phyloP scores from a whole-genome alignment of 2,797 vertebrate genomes.

The Tenualosa ilisha region DNA sequence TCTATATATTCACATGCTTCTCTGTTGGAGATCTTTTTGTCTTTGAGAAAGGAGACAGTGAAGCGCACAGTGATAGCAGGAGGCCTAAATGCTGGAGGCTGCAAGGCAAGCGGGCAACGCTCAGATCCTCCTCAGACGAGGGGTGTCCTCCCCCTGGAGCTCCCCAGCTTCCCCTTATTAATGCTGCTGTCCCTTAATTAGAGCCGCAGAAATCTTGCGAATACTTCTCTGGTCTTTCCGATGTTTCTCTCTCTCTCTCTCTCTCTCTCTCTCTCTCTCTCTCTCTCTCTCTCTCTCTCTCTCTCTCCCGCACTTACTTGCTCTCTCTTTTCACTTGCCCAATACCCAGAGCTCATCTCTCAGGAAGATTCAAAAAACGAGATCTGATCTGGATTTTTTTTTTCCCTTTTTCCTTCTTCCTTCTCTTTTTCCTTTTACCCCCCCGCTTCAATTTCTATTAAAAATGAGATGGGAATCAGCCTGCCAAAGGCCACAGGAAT shows the following conservation, averaged over 20 bases:
- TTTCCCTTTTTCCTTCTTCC: constrained; percentile 54
- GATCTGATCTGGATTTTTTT: constrained; percentile 83
- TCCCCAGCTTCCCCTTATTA: constrained; percentile 51
- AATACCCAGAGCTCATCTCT: constrained; percentile 86
- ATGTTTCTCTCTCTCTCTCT: background rate
- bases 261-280: background rate
- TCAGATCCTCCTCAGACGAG: background rate
- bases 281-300: background rate
- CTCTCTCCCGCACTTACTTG: background rate
- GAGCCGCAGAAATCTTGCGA: constrained; percentile 81
- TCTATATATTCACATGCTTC: background rate
- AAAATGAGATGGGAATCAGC: constrained; percentile 83
- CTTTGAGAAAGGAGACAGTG: background rate
- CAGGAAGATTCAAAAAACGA: constrained; percentile 80
- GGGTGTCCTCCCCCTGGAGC: constrained; percentile 12
- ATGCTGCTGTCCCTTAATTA: constrained; percentile 81
- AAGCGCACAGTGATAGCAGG: background rate
- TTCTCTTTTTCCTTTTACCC: background rate
- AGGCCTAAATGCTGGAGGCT: constrained; percentile 6
- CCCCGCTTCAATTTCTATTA: constrained; percentile 73
- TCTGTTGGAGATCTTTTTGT: background rate
- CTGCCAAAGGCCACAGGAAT: constrained; percentile 86
- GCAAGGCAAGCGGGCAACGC: background rate
- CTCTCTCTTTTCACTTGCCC: constrained; percentile 64
- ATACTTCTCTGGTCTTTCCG: constrained; percentile 71